Conservation (phyloP, 2,888 invertebrate species). For the Pinctada fucata region DNA sequence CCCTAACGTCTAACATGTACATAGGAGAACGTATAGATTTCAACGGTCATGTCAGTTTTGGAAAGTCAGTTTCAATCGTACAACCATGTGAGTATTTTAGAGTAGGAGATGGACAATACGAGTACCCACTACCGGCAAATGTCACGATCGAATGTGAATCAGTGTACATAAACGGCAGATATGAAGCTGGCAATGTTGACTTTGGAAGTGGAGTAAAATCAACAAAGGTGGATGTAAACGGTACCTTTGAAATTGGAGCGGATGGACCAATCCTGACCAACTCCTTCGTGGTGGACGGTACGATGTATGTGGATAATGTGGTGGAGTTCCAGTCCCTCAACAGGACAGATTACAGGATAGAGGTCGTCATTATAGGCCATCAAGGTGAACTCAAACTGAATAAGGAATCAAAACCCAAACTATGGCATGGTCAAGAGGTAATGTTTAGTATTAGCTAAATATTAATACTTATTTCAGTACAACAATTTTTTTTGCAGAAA, state of each 20-base stretch:
- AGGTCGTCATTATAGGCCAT: constrained; percentile 39
- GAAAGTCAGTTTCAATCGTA: constrained; percentile 45
- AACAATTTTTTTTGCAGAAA: too few relatives aligned
- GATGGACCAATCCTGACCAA: constrained; percentile 49
- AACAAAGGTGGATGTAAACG: constrained; percentile 46
- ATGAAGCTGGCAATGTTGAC: constrained; percentile 47
- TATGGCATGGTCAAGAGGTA: constrained; percentile 24
- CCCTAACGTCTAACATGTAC: constrained; percentile 42
- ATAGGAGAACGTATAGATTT: constrained; percentile 50
- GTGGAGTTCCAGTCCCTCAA: constrained; percentile 48
- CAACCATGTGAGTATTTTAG: constrained; percentile 48
- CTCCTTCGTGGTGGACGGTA: constrained; percentile 46
- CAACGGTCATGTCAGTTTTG: constrained; percentile 46
- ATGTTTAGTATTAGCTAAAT: too few relatives aligned
- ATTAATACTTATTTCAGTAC: not conserved
- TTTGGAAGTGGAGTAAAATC: constrained; percentile 47
- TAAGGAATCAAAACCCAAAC: constrained; percentile 23
- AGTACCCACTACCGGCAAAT: constrained; percentile 44
- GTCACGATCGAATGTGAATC: constrained; percentile 51
- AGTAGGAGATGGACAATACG: constrained; percentile 42
- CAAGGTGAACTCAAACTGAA: constrained; percentile 49
- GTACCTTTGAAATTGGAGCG: constrained; percentile 45
- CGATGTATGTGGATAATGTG: constrained; percentile 49
- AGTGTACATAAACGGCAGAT: constrained; percentile 53
- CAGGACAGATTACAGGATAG: constrained; percentile 41